phyloP scores from a whole-genome alignment of 2,888 invertebrate genomes.

The Aleiodes leptofemur region DNA sequence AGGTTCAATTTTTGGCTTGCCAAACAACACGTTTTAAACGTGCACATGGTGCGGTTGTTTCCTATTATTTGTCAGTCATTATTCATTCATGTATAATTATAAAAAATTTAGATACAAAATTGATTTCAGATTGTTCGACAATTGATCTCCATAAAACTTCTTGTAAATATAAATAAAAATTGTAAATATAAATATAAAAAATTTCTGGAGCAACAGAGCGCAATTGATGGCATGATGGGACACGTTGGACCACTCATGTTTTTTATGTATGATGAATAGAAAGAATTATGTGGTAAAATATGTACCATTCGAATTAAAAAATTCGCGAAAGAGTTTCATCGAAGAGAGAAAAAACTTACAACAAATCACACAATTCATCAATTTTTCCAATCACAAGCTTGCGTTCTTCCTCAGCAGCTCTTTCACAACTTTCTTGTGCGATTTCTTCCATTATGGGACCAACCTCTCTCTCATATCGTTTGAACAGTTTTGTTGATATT shows the following conservation, averaged over 20 bases:
- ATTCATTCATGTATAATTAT: not conserved
- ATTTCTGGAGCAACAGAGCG: not conserved
- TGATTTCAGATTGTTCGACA: not conserved
- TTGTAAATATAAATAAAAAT: not conserved
- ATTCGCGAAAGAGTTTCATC: not conserved
- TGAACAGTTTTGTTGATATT: slow-evolving; percentile 44
- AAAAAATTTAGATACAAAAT: not conserved
- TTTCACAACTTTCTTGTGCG: slow-evolving; percentile 52
- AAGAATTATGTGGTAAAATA: not conserved
- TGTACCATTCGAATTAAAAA: no score
- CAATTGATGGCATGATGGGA: no score
- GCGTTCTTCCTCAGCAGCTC: slow-evolving; percentile 12
- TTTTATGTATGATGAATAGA: not conserved
- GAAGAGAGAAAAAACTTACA: not conserved
- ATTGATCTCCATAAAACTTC: no score
- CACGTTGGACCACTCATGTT: no score
- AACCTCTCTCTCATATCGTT: slow-evolving; percentile 53
- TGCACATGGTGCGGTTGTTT: no score
- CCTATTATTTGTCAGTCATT: no score
- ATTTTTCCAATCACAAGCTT: slow-evolving; percentile 32
- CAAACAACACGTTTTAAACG: no score
- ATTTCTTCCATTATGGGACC: slow-evolving; percentile 52
- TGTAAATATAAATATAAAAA: no score
- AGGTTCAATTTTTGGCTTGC: no score
- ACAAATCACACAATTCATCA: slow-evolving; percentile 16